Base-by-base conservation (phyloP, 2,888 invertebrate species). In the Omphaloscelis lunosa region DNA sequence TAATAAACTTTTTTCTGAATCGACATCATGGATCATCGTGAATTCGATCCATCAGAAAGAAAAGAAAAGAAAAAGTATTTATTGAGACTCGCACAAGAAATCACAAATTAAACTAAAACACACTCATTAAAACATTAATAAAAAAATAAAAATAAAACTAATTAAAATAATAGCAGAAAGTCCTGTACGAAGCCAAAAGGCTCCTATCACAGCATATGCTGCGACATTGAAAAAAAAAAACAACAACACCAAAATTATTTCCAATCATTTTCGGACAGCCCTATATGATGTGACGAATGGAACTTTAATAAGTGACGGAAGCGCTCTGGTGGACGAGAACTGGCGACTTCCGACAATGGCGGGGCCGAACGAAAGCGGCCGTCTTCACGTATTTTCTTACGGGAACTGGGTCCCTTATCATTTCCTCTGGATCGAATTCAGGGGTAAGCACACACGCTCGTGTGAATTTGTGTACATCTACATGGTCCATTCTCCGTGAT, bases 251-350 rank as follows among this genome's bases (percentile, higher is more conserved):
- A n/a, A n/a, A 68, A 68, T 34, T 2, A 53, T 68, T 53, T 34
- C 23, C 23, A 9, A 67, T 34, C 1, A 53, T 68, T 68, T 68
- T 27, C 39, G 29, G 79, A 66, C 85, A 87, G 62, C 89, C 89
- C 90, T 86, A 73, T 58, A 61, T 84, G 81, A 68, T 34, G 82
- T 89, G 88, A 83, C 82, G 82, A 86, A 89, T 88, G 81, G 87
- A 84, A 88, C 84, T 89, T 84, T 86, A 88, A 90, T 90, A 86
- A 86, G 81, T 87, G 84, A 74, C 89, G 90, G 88, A 90, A 88
- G 80, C 87, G 84, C 71, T 78, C 56, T 75, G 79, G 85, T 81
- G 80, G 77, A 80, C 84, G 82, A 83, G 86, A 90, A 90, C 85
- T 88, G 86, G 83, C 74, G 76, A 84, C 88, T 90, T 90, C 90